Evolutionary conservation across 2,797 vertebrate species (phyloP).

Genomic region (Rhabdophis nuchalis): DNA sequence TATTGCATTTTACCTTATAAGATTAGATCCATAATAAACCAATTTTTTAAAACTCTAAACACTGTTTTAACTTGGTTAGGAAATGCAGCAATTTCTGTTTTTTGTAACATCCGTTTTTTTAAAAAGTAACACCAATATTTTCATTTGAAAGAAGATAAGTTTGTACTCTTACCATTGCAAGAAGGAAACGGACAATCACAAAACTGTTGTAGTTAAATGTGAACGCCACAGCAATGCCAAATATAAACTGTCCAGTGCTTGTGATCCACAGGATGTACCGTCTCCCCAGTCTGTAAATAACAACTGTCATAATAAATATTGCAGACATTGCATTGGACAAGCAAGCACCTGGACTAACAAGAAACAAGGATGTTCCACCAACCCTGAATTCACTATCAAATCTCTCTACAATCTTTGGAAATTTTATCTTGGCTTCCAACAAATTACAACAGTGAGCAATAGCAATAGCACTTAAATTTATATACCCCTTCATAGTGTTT

Average conservation of each 20-base stretch:
- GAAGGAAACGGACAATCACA: slow-evolving; percentile 81
- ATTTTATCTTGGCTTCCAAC: neutral
- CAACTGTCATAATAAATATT: slow-evolving; percentile 8
- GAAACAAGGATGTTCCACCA: neutral
- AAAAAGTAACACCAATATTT: neutral
- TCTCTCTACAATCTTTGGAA: neutral
- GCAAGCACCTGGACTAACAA: neutral
- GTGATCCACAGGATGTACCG: slow-evolving; percentile 82
- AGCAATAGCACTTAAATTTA: neutral
- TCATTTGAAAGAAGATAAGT: neutral
- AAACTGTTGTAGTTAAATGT: slow-evolving; percentile 85
- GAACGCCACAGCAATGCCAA: slow-evolving; percentile 83
- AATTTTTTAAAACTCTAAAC: neutral
- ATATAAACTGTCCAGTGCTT: slow-evolving; percentile 81
- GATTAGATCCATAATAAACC: neutral
- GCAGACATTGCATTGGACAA: neutral
- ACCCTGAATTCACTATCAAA: neutral
- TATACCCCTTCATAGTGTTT: neutral
- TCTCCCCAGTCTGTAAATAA: slow-evolving; percentile 80
- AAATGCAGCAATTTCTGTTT: slow-evolving; percentile 35
- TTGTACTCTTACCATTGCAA: slow-evolving; percentile 83
- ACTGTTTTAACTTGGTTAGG: neutral
- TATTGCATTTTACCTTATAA: neutral
- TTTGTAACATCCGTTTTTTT: slow-evolving; percentile 10
- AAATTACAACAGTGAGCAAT: neutral